Base-by-base conservation (phyloP, 2,797 vertebrate genomes). In the Propithecus deckenii region DNA sequence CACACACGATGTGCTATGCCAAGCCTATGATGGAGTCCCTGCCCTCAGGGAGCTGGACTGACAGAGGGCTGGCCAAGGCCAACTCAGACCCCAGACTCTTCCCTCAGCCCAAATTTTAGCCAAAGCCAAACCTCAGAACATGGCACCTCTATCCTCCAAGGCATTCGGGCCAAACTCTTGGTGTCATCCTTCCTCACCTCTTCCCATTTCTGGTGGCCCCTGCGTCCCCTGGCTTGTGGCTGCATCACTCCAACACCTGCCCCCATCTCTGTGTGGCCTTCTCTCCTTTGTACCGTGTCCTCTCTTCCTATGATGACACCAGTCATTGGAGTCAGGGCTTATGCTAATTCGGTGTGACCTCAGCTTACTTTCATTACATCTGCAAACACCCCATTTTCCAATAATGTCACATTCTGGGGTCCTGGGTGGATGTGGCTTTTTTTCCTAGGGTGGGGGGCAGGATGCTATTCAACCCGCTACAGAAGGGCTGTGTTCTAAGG, bases 121-220 rank as follows among this genome's bases (percentile, higher is more conserved):
- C 69, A 25, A 12, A 41, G 38, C 22, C 55, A 15, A 25, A 57
- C 17, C 46, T 65, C 81, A 78, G 75, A 35, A 35, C 41, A 59
- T 2, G 0, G 1, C 0, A 0, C 12, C 48, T 67, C 74, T 1
- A 0, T 23, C 32, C 30, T 52, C 55, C 13, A 5, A 35, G 48
- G 50, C 30, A 3, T 25, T 35, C 14, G 12, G 59, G 41, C n/a
- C 46, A 6, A 5, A n/a, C 15, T 18, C 32, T 32, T 15, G 2
- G 14, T 9, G 1, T 65, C 48, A 3, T 20, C 23, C 23, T 46
- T 4, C 55, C 50, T 23, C 1, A n/a, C 6, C 13, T 41, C 18
- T 2, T 11, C 13, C 30, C 0, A 59, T 52, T 57, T 84, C 72
- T 0, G 23, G n/a, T 13, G 25, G 78, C 25, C 25, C 18, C 3